phyloP scores from a whole-genome alignment of 2,888 invertebrate genomes.

The Podotricha telesiphe region DNA sequence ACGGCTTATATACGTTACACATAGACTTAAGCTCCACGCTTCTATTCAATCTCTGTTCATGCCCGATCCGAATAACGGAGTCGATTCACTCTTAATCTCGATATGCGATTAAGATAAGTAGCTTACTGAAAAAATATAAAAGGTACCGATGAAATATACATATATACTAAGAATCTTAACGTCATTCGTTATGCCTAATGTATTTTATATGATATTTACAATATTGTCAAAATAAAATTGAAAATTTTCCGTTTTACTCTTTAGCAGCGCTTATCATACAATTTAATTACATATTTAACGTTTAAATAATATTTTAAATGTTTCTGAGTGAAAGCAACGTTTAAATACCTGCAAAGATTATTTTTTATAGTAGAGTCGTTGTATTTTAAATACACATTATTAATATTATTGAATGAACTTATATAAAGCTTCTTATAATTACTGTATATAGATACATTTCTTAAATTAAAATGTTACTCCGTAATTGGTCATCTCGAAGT shows the following conservation, averaged over 20 bases:
- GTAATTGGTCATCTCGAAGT: conserved; percentile 67
- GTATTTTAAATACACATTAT: conserved; percentile 57
- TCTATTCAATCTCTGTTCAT: conserved; percentile 61
- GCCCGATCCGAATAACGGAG: conserved; percentile 59
- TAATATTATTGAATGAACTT: conserved; percentile 47
- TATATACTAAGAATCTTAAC: conserved; percentile 49
- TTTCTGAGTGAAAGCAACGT: conserved; percentile 7
- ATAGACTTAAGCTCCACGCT: conserved; percentile 56
- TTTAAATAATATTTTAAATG: conserved; percentile 17
- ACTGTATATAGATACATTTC: conserved; percentile 35
- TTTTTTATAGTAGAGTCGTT: conserved; percentile 50
- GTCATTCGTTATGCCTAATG: conserved; percentile 46
- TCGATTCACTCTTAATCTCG: conserved; percentile 68
- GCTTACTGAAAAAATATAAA: conserved; percentile 62
- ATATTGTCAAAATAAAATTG: conserved; percentile 5
- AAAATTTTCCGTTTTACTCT: conserved; percentile 11
- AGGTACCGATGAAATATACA: conserved; percentile 50
- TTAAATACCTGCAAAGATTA: conserved; percentile 29
- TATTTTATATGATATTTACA: conserved; percentile 48
- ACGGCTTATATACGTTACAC: conserved; percentile 58
- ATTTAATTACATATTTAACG: conserved; percentile 18
- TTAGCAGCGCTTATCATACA: not conserved
- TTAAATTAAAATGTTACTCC: conserved; percentile 44
- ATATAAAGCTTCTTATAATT: conserved; percentile 43
- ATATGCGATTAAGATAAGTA: conserved; percentile 56